A percentile compares a stretch with the other conserved stretches of the same genome.
Evolutionary conservation across 2,888 invertebrate species (phyloP).

Genomic region (Molanna angustata): DNA sequence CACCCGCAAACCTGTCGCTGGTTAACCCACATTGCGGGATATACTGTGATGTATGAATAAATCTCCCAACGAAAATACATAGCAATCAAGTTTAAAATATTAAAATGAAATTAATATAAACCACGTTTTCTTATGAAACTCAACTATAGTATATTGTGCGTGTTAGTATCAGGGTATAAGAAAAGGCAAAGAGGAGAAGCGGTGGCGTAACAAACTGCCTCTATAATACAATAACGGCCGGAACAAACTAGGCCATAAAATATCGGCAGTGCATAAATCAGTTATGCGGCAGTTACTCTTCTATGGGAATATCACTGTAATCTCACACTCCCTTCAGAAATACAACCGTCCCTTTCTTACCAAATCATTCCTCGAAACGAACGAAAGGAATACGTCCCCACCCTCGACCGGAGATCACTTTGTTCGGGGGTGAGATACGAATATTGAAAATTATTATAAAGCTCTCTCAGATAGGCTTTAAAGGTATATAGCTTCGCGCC

Average conservation of each 20-base stretch:
- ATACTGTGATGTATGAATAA: too few species aligned
- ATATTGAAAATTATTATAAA: conserved; percentile 32
- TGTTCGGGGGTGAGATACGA: conserved; percentile 21
- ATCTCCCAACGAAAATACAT: too few species aligned
- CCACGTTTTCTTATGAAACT: too few species aligned
- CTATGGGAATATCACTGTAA: conserved; percentile 2
- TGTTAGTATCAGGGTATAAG: too few species aligned
- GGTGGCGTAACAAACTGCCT: conserved; percentile 50
- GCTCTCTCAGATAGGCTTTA: conserved; percentile 17
- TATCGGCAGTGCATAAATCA: conserved; percentile 65
- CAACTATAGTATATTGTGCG: too few species aligned
- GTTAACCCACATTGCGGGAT: too few species aligned
- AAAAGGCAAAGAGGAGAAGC: too few species aligned
- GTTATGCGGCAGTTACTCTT: conserved; percentile 40
- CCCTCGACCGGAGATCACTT: conserved; percentile 9
- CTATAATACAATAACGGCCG: conserved; percentile 66
- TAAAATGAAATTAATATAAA: too few species aligned
- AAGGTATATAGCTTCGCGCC: conserved; percentile 23
- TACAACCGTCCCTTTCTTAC: conserved; percentile 1
- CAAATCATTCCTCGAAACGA: conserved; percentile 6
- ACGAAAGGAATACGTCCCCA: conserved; percentile 36
- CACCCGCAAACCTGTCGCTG: too few species aligned
- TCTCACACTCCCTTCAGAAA: conserved; percentile 17
- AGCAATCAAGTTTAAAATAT: too few species aligned
- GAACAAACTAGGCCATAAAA: conserved; percentile 66